Conservation (phyloP, 30 jellyfish, hydroid and myxozoan genomes). For the Nemopilema nomurai region DNA sequence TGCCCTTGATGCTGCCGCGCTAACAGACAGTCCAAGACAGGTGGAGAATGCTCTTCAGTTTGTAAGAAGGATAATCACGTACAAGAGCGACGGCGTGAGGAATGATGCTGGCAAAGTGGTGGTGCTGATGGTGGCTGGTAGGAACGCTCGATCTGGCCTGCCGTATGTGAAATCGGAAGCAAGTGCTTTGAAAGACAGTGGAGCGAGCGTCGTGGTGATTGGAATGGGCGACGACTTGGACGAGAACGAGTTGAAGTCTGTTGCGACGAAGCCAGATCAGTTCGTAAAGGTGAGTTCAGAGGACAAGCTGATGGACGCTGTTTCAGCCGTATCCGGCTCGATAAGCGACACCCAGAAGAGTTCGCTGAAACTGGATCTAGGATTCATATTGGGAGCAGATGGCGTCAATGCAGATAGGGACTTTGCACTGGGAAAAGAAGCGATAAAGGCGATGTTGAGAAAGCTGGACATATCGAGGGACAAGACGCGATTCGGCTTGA, state of each 20-base stretch:
- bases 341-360: slow-evolving; percentile 1
- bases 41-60: slow-evolving; percentile 6
- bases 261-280: slow-evolving; percentile 8
- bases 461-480: slow-evolving; percentile 13
- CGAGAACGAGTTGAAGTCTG: slow-evolving; percentile 8
- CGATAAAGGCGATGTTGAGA: slow-evolving; percentile 24
- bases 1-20: slow-evolving; percentile 10
- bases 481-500: slow-evolving; percentile 34
- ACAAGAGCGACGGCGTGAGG: slow-evolving; percentile 12
- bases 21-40: slow-evolving; percentile 30
- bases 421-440: slow-evolving; percentile 39
- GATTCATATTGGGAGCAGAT: slow-evolving; percentile 55
- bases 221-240: slow-evolving; percentile 42
- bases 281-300: slow-evolving; percentile 5
- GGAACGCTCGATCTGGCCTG: slow-evolving; percentile 3
- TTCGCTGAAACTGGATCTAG: slow-evolving; percentile 44
- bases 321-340: slow-evolving; percentile 1
- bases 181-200: not conserved
- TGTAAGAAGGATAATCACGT: not conserved
- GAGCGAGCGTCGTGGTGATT: slow-evolving; percentile 28
- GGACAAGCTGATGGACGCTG: slow-evolving; percentile 8
- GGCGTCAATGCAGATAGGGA: slow-evolving; percentile 47
- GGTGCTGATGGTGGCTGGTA: slow-evolving; percentile 27
- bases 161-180: slow-evolving; percentile 8
- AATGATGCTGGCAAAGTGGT: slow-evolving; percentile 47